Conservation (phyloP, 2,797 vertebrate genomes). For the Triplophysa bombifrons region DNA sequence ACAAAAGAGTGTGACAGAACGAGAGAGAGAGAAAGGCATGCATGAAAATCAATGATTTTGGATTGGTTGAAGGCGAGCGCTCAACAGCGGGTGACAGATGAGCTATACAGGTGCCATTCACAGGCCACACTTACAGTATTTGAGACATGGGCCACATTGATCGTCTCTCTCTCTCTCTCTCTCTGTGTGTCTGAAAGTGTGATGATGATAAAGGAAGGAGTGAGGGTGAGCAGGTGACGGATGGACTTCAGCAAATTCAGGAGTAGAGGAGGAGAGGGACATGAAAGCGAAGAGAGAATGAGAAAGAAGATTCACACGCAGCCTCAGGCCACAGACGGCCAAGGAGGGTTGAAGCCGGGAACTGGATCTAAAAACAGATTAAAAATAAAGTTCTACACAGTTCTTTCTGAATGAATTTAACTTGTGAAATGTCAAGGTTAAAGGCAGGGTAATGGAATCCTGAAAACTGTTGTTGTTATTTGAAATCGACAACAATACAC, state of each 20-base stretch:
- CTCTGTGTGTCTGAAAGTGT: not conserved
- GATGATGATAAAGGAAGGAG: slow-evolving; percentile 56
- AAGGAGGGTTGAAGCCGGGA: not conserved
- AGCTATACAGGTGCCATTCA: slow-evolving; percentile 75
- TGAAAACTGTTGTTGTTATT: too few relatives aligned
- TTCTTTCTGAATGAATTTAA: not conserved
- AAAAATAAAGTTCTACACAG: not conserved
- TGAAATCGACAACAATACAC: too few relatives aligned
- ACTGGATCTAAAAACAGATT: not conserved
- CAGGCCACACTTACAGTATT: slow-evolving; percentile 60
- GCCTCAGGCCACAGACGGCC: not conserved
- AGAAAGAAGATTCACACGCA: not conserved
- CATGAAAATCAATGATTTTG: slow-evolving; percentile 69
- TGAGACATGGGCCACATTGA: slow-evolving; percentile 69
- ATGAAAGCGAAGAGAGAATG: not conserved
- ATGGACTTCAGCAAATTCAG: slow-evolving; percentile 29
- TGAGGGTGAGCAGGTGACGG: slow-evolving; percentile 64
- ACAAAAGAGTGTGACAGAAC: slow-evolving; percentile 19
- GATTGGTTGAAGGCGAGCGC: slow-evolving; percentile 69
- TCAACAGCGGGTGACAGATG: slow-evolving; percentile 71
- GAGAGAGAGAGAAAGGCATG: slow-evolving; percentile 4
- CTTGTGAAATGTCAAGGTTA: too few relatives aligned
- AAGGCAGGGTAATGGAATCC: too few relatives aligned
- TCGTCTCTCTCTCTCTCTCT: slow-evolving; percentile 31
- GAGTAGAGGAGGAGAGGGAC: slow-evolving; percentile 16